Evolutionary conservation across 2,888 invertebrate genomes (phyloP).

Genomic region (Galerucella pusilla): DNA sequence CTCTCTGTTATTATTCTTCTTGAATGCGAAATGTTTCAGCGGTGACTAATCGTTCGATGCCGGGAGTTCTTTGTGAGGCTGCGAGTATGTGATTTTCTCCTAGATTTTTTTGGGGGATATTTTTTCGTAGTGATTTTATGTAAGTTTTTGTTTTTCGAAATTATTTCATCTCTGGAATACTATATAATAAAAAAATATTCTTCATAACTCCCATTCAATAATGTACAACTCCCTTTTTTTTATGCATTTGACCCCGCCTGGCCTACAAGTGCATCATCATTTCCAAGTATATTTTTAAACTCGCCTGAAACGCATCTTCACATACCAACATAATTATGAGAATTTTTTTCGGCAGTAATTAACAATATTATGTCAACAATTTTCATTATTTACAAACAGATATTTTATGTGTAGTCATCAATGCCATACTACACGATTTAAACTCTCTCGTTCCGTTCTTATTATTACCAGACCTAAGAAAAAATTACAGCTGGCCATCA

Average conservation of each 20-base stretch:
- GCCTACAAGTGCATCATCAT: slow-evolving; percentile 1
- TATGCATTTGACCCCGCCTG: background rate
- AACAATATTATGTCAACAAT: slow-evolving; percentile 15
- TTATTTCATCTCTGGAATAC: too few species aligned
- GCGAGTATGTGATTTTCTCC: background rate
- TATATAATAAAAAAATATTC: too few species aligned
- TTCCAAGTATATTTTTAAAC: slow-evolving; percentile 6
- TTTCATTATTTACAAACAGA: slow-evolving; percentile 12
- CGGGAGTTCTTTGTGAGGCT: slow-evolving; percentile 15
- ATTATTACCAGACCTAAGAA: too few species aligned
- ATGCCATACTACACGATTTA: too few species aligned
- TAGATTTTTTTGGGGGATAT: background rate
- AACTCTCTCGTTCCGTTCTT: too few species aligned
- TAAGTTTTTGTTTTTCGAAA: too few species aligned
- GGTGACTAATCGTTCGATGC: slow-evolving; percentile 12
- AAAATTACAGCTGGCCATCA: too few species aligned
- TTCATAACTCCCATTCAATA: too few species aligned
- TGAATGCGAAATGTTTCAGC: slow-evolving; percentile 19
- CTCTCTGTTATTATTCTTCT: background rate
- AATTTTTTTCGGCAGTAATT: slow-evolving; percentile 11
- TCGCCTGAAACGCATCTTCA: background rate
- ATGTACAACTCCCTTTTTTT: too few species aligned
- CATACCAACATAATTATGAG: background rate
- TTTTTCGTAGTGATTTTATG: too few species aligned
- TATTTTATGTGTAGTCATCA: too few species aligned